Conservation (phyloP, 2,888 invertebrate species). For the Ophonus ardosiacus region DNA sequence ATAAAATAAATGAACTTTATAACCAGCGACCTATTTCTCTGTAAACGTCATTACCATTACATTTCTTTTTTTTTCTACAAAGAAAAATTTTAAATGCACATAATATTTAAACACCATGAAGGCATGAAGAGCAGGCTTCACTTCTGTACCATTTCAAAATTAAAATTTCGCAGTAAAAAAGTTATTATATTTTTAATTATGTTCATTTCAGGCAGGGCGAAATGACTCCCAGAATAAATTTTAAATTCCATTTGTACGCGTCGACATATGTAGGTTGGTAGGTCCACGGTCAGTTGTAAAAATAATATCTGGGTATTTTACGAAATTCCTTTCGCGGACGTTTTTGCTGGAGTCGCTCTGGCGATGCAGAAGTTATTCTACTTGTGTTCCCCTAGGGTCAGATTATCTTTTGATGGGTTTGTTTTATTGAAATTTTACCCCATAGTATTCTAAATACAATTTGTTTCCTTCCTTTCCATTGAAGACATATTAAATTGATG, state of each 20-base stretch:
- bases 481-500: conserved; percentile 33
- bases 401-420: conserved; percentile 47
- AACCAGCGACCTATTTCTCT: background rate
- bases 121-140: background rate
- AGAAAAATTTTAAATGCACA: conserved; percentile 25
- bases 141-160: background rate
- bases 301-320: conserved; percentile 36
- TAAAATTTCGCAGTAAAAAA: conserved; percentile 31
- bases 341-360: conserved; percentile 16
- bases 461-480: conserved; percentile 34
- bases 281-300: conserved; percentile 6
- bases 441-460: conserved; percentile 45
- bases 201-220: conserved; percentile 18
- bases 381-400: conserved; percentile 37
- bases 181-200: conserved; percentile 50
- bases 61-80: conserved; percentile 8
- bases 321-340: conserved; percentile 12
- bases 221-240: conserved; percentile 33
- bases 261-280: conserved; percentile 10
- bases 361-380: conserved; percentile 46
- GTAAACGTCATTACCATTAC: conserved; percentile 4
- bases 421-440: conserved; percentile 49
- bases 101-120: conserved; percentile 37
- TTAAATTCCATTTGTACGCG: conserved; percentile 26
- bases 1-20: background rate